Evolutionary conservation across 2,888 invertebrate genomes (phyloP), one percentile per base, ranked within the genome.

Genomic region (Gnatocerus cornutus): DNA sequence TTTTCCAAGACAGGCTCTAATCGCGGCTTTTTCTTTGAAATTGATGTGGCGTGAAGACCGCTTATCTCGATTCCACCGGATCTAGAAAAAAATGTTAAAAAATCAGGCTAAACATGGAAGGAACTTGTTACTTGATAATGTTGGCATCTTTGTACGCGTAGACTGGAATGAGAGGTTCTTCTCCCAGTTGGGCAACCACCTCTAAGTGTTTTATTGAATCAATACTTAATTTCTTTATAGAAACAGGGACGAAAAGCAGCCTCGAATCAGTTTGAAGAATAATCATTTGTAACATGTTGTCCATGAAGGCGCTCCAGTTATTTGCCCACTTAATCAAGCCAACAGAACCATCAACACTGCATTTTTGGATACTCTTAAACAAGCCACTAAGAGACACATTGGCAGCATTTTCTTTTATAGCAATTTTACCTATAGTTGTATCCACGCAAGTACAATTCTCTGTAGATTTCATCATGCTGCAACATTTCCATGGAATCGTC

Each of bases 271-370:
- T 86, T 8, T 90, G 89, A n/a, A 94, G 80, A 59, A 95, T 91
- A 1, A 71, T 67, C 75, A 93, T 88, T 84, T 96, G 96, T 9
- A 96, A n/a, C n/a, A n/a, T n/a, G n/a, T n/a, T n/a, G n/a, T n/a
- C n/a, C n/a, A n/a, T n/a, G n/a, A n/a, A n/a, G 86, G 94, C 89
- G 6, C 94, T 91, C 95, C 95, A 96, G 84, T 95, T 94, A 12
- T 70, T 64, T 2, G 69, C 63, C 76, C 76, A 76, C 52, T 71
- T 65, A 9, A 77, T n/a, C 5, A 50, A 63, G 0, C 46, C 68
- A 3, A 12, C 14, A 8, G 68, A 53, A 4, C 71, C 78, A 1
- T 61, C 61, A 2, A 69, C 58, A 55, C 79, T 73, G 52, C 78
- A 79, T 21, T 73, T 63, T 16, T 74, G 68, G 7, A 82, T 64